Conservation (phyloP, 2,113 vertebrate species). For the Tetraodon nigroviridis region DNA sequence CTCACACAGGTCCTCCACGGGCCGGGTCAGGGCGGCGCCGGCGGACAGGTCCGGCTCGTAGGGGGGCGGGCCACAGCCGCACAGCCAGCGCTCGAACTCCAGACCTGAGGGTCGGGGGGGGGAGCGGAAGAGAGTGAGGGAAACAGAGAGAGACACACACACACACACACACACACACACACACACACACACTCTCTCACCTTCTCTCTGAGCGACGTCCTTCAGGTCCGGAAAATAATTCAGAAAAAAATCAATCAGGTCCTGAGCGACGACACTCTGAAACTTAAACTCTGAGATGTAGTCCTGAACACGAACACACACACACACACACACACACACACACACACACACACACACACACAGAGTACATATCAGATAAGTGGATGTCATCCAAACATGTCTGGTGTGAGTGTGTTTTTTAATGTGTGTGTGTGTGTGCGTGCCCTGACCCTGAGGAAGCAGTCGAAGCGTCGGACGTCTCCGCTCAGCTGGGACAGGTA, state of each 20-base stretch:
- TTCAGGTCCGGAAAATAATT: slow-evolving; percentile 88
- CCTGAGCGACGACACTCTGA: slow-evolving; percentile 87
- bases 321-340: slow-evolving; percentile 1
- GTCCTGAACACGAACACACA: slow-evolving; percentile 69
- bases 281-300: slow-evolving; percentile 94
- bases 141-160: too few relatives aligned
- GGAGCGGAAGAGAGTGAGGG: too few relatives aligned
- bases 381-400: background rate
- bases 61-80: slow-evolving; percentile 85
- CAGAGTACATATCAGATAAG: background rate
- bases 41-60: slow-evolving; percentile 91
- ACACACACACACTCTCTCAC: slow-evolving; percentile 59
- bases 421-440: slow-evolving; percentile 7
- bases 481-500: slow-evolving; percentile 92
- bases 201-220: slow-evolving; percentile 83
- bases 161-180: too few relatives aligned
- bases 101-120: slow-evolving; percentile 72
- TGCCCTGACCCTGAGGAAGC: slow-evolving; percentile 84
- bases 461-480: slow-evolving; percentile 84
- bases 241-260: slow-evolving; percentile 91
- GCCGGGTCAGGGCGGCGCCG: slow-evolving; percentile 81
- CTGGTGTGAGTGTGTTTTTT: background rate
- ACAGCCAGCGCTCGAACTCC: slow-evolving; percentile 95
- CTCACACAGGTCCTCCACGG: slow-evolving; percentile 84
- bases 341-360: background rate